These are phyloP conservation scores for Salmo trutta DNA, from an alignment of 2,797 vertebrate genomes.

Conservation along the genomic window DNA sequence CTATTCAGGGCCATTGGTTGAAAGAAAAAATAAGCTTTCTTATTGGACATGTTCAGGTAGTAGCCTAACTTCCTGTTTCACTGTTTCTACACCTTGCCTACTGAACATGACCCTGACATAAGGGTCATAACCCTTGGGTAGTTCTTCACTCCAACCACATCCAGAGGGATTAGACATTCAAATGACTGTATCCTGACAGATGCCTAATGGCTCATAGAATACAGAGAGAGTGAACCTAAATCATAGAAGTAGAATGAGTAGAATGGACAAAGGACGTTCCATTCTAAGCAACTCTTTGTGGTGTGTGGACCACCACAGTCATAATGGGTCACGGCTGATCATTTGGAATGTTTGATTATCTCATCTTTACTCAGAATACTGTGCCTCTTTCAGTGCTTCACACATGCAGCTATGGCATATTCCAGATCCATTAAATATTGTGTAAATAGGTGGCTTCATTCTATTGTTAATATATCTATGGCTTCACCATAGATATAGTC, in stretches of 20 bases:
- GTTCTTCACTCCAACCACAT: conserved; percentile 9
- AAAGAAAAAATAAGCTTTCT: not conserved
- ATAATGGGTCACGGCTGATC: not conserved
- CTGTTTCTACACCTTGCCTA: not conserved
- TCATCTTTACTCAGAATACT: not conserved
- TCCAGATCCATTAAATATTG: not conserved
- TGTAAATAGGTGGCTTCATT: not conserved
- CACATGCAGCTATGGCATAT: not conserved
- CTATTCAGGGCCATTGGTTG: not conserved
- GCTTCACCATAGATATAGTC: conserved; percentile 32
- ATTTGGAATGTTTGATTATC: not conserved
- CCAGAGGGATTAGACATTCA: conserved; percentile 15
- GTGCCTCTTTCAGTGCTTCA: not conserved
- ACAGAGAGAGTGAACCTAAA: not conserved
- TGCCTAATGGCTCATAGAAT: not conserved
- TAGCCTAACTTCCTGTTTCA: not conserved
- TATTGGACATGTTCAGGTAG: not conserved
- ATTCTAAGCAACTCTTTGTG: not conserved
- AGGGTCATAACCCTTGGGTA: not conserved
- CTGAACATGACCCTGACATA: not conserved
- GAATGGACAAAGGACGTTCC: not conserved
- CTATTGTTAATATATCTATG: conserved; percentile 1
- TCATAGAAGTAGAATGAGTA: not conserved
- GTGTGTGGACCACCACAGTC: not conserved
- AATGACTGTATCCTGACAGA: not conserved